Percentiles rank a stretch among this genome's conserved stretches.
Evolutionary conservation across 2,888 invertebrate genomes (phyloP).

Genomic region (Xanthia togata): DNA sequence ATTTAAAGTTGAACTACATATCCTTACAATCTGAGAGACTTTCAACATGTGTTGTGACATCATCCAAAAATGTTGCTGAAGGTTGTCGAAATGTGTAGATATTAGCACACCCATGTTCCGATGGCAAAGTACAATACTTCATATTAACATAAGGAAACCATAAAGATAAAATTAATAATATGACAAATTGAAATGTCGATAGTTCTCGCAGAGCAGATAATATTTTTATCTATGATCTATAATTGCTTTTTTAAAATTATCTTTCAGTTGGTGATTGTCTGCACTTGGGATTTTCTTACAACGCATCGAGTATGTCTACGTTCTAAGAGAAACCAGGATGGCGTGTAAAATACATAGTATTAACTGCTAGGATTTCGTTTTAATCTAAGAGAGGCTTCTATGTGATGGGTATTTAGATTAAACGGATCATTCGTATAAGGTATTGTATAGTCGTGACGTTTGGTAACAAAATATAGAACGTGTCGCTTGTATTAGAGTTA

Average conservation of each 20-base stretch:
- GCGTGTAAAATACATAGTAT: conserved; percentile 53
- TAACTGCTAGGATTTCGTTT: conserved; percentile 48
- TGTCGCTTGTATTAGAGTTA: not conserved
- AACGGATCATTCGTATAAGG: conserved; percentile 16
- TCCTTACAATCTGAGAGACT: conserved; percentile 13
- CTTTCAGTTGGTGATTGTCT: conserved; percentile 64
- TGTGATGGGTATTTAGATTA: conserved; percentile 58
- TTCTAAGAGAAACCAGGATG: conserved; percentile 59
- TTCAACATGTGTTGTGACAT: conserved; percentile 31
- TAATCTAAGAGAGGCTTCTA: conserved; percentile 54
- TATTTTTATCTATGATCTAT: conserved; percentile 36
- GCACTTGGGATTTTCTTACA: conserved; percentile 59
- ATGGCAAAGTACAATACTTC: conserved; percentile 26
- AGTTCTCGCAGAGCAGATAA: not conserved
- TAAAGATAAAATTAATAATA: conserved; percentile 43
- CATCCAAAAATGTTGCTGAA: conserved; percentile 34
- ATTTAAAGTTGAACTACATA: conserved; percentile 19
- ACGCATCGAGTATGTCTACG: conserved; percentile 57
- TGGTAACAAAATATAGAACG: conserved; percentile 10
- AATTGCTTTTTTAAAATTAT: conserved; percentile 15
- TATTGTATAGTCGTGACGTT: conserved; percentile 14
- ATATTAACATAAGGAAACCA: conserved; percentile 53
- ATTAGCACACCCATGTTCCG: conserved; percentile 37
- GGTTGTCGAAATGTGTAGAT: conserved; percentile 28
- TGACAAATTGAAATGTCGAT: conserved; percentile 17